phyloP scores from a whole-genome alignment of 1,140 invertebrate genomes.

The Tetramorium alpestre region DNA sequence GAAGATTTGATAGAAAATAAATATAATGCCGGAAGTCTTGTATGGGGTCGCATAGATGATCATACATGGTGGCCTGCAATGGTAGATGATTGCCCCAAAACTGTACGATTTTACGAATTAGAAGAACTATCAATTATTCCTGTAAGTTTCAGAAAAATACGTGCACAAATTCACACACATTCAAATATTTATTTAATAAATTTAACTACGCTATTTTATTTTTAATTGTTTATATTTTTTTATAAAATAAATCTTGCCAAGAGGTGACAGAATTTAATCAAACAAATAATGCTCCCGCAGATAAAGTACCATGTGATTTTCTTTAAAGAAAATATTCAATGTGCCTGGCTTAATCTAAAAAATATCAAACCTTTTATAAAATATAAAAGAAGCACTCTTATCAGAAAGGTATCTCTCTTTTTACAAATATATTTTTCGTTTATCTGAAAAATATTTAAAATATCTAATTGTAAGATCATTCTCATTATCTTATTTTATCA shows the following conservation, averaged over 20 bases:
- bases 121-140: conserved; percentile 85
- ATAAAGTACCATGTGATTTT: conserved; percentile 88
- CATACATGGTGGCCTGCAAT: conserved; percentile 92
- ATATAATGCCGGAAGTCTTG: conserved; percentile 88
- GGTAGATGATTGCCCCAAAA: conserved; percentile 89
- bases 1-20: conserved; percentile 86
- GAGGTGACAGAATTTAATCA: background rate
- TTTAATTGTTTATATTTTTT: background rate
- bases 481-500: background rate
- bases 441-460: background rate
- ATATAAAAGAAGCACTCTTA: conserved; percentile 75
- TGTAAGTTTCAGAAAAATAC: conserved; percentile 79
- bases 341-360: conserved; percentile 85
- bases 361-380: conserved; percentile 82
- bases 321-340: conserved; percentile 86
- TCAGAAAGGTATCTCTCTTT: conserved; percentile 60
- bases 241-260: too few relatives aligned
- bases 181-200: background rate
- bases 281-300: conserved; percentile 82
- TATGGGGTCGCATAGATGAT: conserved; percentile 87
- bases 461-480: background rate
- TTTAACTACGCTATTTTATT: background rate
- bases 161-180: background rate
- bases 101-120: conserved; percentile 87
- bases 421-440: background rate